Evolutionary conservation across 1,140 invertebrate genomes (phyloP).

Genomic region (Lepidurus apus): DNA sequence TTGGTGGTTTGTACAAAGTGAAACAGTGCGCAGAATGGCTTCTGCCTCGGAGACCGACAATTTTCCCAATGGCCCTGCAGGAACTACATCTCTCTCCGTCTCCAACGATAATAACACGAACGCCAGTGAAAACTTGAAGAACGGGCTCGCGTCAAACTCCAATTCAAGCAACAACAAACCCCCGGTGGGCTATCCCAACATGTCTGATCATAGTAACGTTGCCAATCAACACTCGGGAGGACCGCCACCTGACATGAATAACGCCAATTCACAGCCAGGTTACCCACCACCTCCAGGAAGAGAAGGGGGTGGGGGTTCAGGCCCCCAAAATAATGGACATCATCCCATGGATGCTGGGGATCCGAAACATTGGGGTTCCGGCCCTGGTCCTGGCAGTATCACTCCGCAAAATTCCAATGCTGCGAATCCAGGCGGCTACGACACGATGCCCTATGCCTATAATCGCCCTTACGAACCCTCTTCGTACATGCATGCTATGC

Average conservation of each 20-base stretch:
- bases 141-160: background rate
- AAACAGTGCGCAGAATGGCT: constrained; percentile 7
- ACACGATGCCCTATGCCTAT: background rate
- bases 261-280: background rate
- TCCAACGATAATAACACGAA: background rate
- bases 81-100: background rate
- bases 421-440: background rate
- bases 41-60: constrained; percentile 20
- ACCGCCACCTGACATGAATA: constrained; percentile 2
- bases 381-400: background rate
- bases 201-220: background rate
- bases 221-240: background rate
- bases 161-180: background rate
- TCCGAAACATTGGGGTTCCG: background rate
- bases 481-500: background rate
- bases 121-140: constrained; percentile 12
- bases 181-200: constrained; percentile 16
- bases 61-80: constrained; percentile 8
- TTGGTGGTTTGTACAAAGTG: background rate
- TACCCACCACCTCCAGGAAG: background rate
- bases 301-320: background rate
- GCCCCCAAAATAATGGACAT: background rate
- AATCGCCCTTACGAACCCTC: background rate
- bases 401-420: background rate
- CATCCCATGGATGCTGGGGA: background rate